Evolutionary conservation across 2,113 vertebrate genomes (phyloP).

Genomic region (Cygnus atratus): DNA sequence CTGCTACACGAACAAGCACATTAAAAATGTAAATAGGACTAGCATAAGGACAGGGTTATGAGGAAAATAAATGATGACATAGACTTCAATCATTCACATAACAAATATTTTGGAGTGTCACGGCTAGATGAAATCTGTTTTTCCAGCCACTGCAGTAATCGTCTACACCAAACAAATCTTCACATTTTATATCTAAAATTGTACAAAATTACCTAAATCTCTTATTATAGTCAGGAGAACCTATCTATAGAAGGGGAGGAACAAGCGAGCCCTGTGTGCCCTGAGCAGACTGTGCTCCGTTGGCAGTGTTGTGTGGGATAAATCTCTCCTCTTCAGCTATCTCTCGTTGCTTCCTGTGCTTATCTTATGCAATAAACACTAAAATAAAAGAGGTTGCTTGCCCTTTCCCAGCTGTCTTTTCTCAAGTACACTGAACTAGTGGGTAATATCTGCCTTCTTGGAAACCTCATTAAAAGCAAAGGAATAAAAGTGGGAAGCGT

Average conservation of each 20-base stretch:
- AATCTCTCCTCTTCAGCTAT: constrained; percentile 44
- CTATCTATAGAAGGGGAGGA: constrained; percentile 44
- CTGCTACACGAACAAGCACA: neutral
- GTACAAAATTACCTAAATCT: constrained; percentile 7
- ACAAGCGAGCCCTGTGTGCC: neutral
- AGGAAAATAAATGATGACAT: constrained; percentile 3
- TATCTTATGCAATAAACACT: constrained; percentile 59
- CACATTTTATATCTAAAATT: neutral
- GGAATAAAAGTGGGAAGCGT: no score
- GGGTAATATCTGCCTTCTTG: neutral
- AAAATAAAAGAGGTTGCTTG: constrained; percentile 32
- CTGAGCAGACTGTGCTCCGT: constrained; percentile 58
- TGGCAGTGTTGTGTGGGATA: constrained; percentile 62
- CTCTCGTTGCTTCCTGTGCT: constrained; percentile 40
- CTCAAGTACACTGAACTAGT: neutral
- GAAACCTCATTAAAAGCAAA: neutral
- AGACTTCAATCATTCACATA: constrained; percentile 1
- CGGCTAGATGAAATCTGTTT: neutral
- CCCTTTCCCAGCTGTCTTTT: constrained; percentile 36
- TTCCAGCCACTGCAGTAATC: neutral
- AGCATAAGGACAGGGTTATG: neutral
- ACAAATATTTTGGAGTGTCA: neutral
- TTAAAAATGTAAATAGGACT: constrained; percentile 47
- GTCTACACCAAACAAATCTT: neutral
- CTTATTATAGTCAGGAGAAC: neutral